Evolutionary conservation across 2,888 invertebrate species (phyloP).

Genomic region (Apotomis betuletana): DNA sequence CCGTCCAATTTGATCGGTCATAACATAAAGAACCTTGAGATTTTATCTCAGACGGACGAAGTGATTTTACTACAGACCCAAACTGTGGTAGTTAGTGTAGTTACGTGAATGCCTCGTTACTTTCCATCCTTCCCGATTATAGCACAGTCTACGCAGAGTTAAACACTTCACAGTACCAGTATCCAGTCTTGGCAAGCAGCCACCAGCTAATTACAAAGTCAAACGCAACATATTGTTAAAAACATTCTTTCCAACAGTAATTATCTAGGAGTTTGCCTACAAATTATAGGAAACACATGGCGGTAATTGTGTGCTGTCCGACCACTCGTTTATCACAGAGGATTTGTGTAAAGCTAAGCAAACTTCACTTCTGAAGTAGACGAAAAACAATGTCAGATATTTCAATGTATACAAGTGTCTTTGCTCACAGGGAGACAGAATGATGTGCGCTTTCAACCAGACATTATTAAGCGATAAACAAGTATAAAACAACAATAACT

Average conservation of each 20-base stretch:
- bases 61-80: too few species aligned
- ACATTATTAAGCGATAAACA: too few species aligned
- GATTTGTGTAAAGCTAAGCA: slow-evolving; percentile 17
- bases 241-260: slow-evolving; percentile 34
- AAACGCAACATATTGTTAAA: slow-evolving; percentile 29
- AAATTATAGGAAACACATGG: slow-evolving; percentile 38
- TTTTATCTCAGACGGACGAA: too few species aligned
- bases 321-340: slow-evolving; percentile 27
- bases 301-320: slow-evolving; percentile 21
- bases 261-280: slow-evolving; percentile 26
- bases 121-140: neutral
- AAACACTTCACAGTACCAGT: neutral
- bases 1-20: too few species aligned
- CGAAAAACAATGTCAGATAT: slow-evolving; percentile 12
- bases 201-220: slow-evolving; percentile 33
- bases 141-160: neutral
- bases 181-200: slow-evolving; percentile 24
- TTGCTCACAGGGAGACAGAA: neutral
- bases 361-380: slow-evolving; percentile 14
- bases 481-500: too few species aligned
- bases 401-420: slow-evolving; percentile 8
- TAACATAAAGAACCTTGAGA: too few species aligned
- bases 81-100: neutral
- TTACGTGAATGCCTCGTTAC: neutral
- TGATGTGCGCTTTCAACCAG: neutral